Evolutionary conservation across 2,888 invertebrate species (phyloP), one percentile per base, ranked within the genome.

Genomic region (Eucriotettix oculatus): DNA sequence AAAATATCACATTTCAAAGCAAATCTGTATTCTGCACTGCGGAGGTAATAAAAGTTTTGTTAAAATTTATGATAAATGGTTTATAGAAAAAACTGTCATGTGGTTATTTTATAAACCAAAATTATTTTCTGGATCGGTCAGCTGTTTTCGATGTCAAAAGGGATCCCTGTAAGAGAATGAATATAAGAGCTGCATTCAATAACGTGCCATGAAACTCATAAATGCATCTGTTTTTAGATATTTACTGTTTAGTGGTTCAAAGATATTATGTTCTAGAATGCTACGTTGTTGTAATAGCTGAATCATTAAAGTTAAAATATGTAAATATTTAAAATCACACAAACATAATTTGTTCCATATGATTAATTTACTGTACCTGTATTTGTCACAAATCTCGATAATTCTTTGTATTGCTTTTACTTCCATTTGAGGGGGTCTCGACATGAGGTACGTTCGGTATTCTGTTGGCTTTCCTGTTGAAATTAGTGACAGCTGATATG

Each of bases 371-470:
- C 29, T 69, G 74, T 62, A 58, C 83, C 78, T 76, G 58, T 79
- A 79, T 69, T 76, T 76, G 64, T 73, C 69, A 53, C 84, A 77
- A 61, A 84, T 74, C 44, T 77, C 74, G 16, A 79, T 76, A 54
- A 87, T 77, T 62, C 81, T 69, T 63, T 79, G 71, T 52, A 86
- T 78, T 0, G 86, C 87, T 58, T 80, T 75, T 0, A 80, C 64
- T 74, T 87, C 87, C 85, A 86, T 85, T 55, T 74, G 71, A 1
- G 79, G 70, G 1, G 86, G 86, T 17, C 86, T 76, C 0, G 83
- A 79, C 61, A 76, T 72, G 29, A 86, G 73, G 68, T 82, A 87
- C 0, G 82, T 83, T 29, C 74, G 71, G 68, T 86, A 87, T 61
- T 78, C 75, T 64, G 77, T 78, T 3, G 81, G 79, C 68, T 82